These are phyloP conservation scores for Drosophila erecta DNA, from an alignment of 1,140 invertebrate genomes.

Conservation along the genomic window DNA sequence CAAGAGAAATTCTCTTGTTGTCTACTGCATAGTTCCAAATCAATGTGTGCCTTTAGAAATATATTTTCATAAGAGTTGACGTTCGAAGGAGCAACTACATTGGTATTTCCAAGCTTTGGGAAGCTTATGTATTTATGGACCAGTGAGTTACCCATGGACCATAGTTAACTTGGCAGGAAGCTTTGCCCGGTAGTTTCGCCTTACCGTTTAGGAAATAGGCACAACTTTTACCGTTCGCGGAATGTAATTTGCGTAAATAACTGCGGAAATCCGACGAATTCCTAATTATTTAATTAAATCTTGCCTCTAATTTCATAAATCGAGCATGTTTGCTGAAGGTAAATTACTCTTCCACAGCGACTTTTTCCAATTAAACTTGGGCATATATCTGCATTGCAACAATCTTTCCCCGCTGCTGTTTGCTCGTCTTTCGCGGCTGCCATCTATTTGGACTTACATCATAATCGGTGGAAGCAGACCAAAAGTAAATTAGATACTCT, in stretches of 20 bases:
- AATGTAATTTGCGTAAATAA: constrained; percentile 55
- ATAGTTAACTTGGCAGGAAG: constrained; percentile 4
- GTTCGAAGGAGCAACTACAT: no score
- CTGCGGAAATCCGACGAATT: constrained; percentile 63
- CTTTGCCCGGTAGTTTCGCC: constrained; percentile 27
- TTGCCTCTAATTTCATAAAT: constrained; percentile 29
- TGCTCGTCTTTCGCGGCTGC: no score
- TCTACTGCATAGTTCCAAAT: no score
- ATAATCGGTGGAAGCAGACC: constrained; percentile 36
- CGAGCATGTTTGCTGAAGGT: constrained; percentile 30
- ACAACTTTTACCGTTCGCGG: constrained; percentile 31
- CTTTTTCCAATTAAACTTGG: constrained; percentile 48
- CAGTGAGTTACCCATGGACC: no score
- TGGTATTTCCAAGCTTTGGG: no score
- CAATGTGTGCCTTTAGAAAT: no score
- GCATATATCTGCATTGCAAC: constrained; percentile 37
- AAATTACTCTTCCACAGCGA: constrained; percentile 47
- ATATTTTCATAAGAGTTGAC: no score
- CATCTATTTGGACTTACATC: constrained; percentile 54
- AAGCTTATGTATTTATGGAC: no score
- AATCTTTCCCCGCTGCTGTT: constrained; percentile 27
- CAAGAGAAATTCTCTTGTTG: not conserved
- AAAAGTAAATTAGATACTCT: constrained; percentile 78
- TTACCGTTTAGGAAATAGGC: constrained; percentile 18
- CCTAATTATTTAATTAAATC: constrained; percentile 34